Evolutionary conservation across 2,797 vertebrate species (phyloP).

Genomic region (Corythornis leucogaster): DNA sequence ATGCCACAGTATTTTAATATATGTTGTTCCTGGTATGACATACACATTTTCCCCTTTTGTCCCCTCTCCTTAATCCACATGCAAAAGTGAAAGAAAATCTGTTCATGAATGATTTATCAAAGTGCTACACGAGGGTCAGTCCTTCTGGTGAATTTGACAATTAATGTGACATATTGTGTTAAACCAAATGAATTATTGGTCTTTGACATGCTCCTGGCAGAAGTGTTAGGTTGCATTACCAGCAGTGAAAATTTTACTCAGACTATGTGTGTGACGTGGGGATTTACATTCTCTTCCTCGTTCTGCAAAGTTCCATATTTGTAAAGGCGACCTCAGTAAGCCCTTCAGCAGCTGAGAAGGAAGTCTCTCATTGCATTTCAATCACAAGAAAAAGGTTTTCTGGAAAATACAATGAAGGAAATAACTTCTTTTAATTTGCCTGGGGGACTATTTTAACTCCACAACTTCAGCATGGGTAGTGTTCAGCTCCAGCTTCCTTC

Average conservation of each 20-base stretch:
- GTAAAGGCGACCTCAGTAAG: not conserved
- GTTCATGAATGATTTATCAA: not conserved
- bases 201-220: not conserved
- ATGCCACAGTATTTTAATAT: not conserved
- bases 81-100: slow-evolving; percentile 18
- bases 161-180: not conserved
- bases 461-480: not conserved
- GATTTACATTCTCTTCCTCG: slow-evolving; percentile 37
- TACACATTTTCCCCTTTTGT: not conserved
- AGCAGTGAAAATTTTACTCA: not conserved
- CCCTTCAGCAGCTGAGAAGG: not conserved
- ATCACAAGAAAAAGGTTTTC: not conserved
- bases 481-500: not conserved
- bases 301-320: not conserved
- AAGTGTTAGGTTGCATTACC: not conserved
- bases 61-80: not conserved
- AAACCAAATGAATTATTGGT: not conserved
- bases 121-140: not conserved
- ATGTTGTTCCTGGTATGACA: slow-evolving; percentile 4
- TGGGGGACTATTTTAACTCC: not conserved
- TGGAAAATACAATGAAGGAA: not conserved
- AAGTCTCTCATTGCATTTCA: not conserved
- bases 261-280: not conserved
- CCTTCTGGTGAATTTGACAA: not conserved
- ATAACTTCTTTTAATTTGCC: not conserved